These are phyloP conservation scores for Eubasilissa regina DNA, from an alignment of 1,140 invertebrate genomes.

Conservation along the genomic window DNA sequence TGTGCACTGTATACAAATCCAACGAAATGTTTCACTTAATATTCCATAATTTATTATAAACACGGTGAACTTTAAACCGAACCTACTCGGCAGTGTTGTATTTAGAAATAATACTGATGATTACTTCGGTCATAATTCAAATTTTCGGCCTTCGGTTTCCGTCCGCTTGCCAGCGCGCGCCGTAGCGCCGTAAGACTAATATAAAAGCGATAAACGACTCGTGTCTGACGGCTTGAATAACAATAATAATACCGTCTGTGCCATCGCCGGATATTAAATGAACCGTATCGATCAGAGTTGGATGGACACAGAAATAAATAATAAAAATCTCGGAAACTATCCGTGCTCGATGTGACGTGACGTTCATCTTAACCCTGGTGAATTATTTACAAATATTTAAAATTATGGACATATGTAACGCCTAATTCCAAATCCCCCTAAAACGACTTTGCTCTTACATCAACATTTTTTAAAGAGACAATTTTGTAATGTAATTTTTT, in stretches of 20 bases:
- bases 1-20: too few relatives aligned
- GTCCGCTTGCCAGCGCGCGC: neutral
- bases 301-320: too few relatives aligned
- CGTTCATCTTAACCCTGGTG: too few relatives aligned
- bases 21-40: too few relatives aligned
- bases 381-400: too few relatives aligned
- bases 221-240: conserved; percentile 35
- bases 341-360: too few relatives aligned
- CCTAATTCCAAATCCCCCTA: too few relatives aligned
- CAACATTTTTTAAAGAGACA: too few relatives aligned
- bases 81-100: neutral
- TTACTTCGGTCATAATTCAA: neutral
- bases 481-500: too few relatives aligned
- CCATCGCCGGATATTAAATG: conserved; percentile 39
- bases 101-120: neutral
- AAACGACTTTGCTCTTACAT: too few relatives aligned
- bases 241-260: conserved; percentile 13
- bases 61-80: conserved; percentile 8
- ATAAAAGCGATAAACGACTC: conserved; percentile 37
- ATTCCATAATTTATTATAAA: neutral
- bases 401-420: too few relatives aligned
- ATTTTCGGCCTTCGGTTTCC: conserved; percentile 9
- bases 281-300: conserved; percentile 36
- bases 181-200: conserved; percentile 16
- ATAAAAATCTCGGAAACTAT: too few relatives aligned